phyloP scores from a whole-genome alignment of 2,888 invertebrate species.

The Calliscelio sp. region DNA sequence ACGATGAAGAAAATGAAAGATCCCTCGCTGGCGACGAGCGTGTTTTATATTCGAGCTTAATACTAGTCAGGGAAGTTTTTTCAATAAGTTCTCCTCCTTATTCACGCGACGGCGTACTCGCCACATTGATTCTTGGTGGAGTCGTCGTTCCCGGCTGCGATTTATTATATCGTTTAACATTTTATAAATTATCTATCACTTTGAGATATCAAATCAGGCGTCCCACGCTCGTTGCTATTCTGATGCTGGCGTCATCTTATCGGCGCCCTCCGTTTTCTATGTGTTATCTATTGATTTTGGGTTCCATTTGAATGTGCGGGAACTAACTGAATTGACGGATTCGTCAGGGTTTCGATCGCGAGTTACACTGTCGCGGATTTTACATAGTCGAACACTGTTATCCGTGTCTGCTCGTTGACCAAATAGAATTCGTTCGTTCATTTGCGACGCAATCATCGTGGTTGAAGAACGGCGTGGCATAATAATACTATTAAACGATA shows the following conservation, averaged over 20 bases:
- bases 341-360: conserved; percentile 52
- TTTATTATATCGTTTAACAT: too few relatives aligned
- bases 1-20: conserved; percentile 10
- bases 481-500: conserved; percentile 61
- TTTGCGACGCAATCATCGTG: conserved; percentile 45
- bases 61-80: conserved; percentile 28
- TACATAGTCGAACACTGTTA: conserved; percentile 57
- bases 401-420: conserved; percentile 64
- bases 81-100: too few relatives aligned
- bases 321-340: conserved; percentile 40
- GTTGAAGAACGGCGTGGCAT: conserved; percentile 51
- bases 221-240: conserved; percentile 14
- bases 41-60: conserved; percentile 56
- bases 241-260: not conserved
- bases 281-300: not conserved
- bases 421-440: conserved; percentile 51
- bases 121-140: conserved; percentile 15
- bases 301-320: not conserved
- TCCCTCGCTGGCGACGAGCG: conserved; percentile 27
- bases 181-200: conserved; percentile 22
- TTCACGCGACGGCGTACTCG: too few relatives aligned
- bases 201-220: conserved; percentile 13
- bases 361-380: conserved; percentile 44
- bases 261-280: not conserved
- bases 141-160: too few relatives aligned